Evolutionary conservation across 2,797 vertebrate genomes (phyloP).

Genomic region (Arctocebus calabarensis): DNA sequence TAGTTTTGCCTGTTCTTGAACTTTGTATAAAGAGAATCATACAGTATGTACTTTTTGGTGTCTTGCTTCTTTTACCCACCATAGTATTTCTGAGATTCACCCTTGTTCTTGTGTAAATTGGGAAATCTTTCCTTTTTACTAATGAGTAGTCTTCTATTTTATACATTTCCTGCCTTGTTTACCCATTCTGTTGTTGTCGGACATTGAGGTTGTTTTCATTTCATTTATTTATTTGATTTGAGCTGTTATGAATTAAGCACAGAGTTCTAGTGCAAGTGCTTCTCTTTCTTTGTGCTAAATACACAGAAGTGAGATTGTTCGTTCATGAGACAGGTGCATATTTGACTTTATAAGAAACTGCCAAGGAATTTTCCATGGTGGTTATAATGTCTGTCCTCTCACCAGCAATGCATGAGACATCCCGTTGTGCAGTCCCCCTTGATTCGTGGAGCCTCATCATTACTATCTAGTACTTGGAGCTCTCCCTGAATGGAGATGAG

Average conservation of each 20-base stretch:
- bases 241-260: conserved; percentile 26
- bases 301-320: neutral
- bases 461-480: neutral
- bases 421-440: neutral
- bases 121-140: conserved; percentile 1
- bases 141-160: neutral
- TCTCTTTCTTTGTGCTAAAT: neutral
- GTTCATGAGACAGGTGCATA: neutral
- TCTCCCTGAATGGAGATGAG: neutral
- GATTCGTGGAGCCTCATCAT: neutral
- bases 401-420: neutral
- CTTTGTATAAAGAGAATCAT: conserved; percentile 30
- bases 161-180: neutral
- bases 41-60: neutral
- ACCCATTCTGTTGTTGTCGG: conserved; percentile 17
- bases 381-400: neutral
- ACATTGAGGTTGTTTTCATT: conserved; percentile 12
- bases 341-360: conserved; percentile 10
- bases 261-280: neutral
- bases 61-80: conserved; percentile 1
- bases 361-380: neutral
- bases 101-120: neutral
- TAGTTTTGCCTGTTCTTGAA: conserved; percentile 44
- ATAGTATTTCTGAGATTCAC: conserved; percentile 6
- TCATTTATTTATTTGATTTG: neutral